phyloP scores from a whole-genome alignment of 2,797 vertebrate species.

The Erethizon dorsatum region DNA sequence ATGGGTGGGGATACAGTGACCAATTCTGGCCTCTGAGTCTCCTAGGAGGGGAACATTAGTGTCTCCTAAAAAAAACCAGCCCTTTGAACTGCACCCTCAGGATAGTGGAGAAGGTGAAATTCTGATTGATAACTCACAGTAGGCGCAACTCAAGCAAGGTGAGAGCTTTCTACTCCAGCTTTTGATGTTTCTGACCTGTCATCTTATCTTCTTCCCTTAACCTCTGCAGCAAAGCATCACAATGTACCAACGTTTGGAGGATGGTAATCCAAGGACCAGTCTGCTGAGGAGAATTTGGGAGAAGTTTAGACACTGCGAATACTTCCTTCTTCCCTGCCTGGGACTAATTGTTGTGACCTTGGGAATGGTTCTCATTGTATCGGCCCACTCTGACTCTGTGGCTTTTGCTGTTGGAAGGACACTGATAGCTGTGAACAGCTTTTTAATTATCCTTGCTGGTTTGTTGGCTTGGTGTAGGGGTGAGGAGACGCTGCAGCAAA shows the following conservation, averaged over 20 bases:
- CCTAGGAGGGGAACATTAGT: background rate
- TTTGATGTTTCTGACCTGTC: background rate
- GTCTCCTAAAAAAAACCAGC: background rate
- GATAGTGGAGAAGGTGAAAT: background rate
- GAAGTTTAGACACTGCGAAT: background rate
- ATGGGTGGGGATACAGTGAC: background rate
- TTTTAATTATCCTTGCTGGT: fast-evolving
- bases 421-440: fast-evolving
- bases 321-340: background rate
- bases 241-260: fast-evolving
- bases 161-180: background rate
- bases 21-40: background rate
- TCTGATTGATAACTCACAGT: background rate
- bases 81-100: background rate
- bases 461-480: too few species aligned
- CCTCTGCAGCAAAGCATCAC: background rate
- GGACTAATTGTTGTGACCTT: background rate
- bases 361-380: background rate
- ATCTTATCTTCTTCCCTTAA: background rate
- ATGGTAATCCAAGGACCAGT: fast-evolving
- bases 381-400: fast-evolving
- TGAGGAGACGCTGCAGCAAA: background rate
- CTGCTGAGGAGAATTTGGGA: background rate
- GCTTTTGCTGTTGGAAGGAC: background rate
- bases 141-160: background rate